These are phyloP conservation scores for Drosophila monieri DNA, from an alignment of 2,888 invertebrate species.

Conservation along the genomic window DNA sequence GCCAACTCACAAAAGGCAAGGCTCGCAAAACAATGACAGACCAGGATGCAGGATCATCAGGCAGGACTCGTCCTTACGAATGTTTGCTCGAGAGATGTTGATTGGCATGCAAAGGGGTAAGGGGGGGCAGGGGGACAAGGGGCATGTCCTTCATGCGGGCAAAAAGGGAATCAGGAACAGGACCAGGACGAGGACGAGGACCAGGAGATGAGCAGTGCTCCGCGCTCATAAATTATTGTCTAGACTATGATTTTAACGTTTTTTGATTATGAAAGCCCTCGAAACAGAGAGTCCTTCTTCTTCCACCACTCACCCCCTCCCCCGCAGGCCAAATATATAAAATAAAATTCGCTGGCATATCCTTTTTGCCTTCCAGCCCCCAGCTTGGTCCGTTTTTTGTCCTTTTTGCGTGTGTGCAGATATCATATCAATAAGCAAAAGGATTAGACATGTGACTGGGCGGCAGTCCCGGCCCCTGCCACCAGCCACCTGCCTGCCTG, in stretches of 20 bases:
- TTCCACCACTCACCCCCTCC: not conserved
- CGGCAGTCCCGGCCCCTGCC: conserved; percentile 5
- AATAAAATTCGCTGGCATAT: conserved; percentile 70
- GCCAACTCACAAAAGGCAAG: conserved; percentile 12
- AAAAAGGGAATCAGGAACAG: conserved; percentile 48
- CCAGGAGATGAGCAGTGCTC: conserved; percentile 39
- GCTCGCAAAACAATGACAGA: conserved; percentile 51
- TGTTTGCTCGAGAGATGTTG: conserved; percentile 76
- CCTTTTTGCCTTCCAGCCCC: conserved; percentile 8
- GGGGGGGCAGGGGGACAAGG: conserved; percentile 15
- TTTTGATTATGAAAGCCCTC: conserved; percentile 81
- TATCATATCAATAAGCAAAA: conserved; percentile 80
- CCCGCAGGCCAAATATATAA: conserved; percentile 45
- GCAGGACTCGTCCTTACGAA: conserved; percentile 67
- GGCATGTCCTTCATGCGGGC: conserved; percentile 13
- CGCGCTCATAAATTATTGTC: conserved; percentile 83
- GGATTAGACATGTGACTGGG: conserved; percentile 79
- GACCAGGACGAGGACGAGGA: conserved; percentile 24
- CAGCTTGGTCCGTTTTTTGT: conserved; percentile 7
- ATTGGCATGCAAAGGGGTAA: conserved; percentile 61
- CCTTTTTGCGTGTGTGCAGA: conserved; percentile 61
- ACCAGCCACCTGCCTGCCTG: no score
- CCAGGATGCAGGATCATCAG: conserved; percentile 38
- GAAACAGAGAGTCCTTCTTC: not conserved
- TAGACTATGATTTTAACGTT: conserved; percentile 84